These are phyloP conservation scores for Neoscelio sp. DNA, from an alignment of 2,888 invertebrate genomes.

Conservation along the genomic window DNA sequence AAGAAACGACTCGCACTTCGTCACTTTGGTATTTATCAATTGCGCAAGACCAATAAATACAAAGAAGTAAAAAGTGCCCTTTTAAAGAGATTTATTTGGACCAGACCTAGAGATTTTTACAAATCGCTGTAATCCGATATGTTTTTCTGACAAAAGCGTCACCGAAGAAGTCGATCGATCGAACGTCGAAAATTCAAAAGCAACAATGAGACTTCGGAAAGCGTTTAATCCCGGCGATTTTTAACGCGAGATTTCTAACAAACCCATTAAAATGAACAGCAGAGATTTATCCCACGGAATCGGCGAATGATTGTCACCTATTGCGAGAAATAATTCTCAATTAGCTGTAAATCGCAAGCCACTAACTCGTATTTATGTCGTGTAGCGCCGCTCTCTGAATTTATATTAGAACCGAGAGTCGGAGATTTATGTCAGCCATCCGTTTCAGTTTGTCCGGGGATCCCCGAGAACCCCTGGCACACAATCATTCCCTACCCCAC, in stretches of 20 bases:
- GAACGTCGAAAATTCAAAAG: constrained; percentile 2
- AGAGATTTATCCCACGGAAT: constrained; percentile 60
- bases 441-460: constrained; percentile 80
- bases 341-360: constrained; percentile 79
- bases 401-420: constrained; percentile 78
- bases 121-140: no score
- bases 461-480: constrained; percentile 58
- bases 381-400: constrained; percentile 73
- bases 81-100: neutral
- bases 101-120: neutral
- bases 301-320: constrained; percentile 60
- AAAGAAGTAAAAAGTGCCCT: no score
- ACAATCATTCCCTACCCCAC: constrained; percentile 64
- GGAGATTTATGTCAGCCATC: constrained; percentile 82
- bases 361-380: constrained; percentile 82
- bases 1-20: no score
- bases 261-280: constrained; percentile 49
- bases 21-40: neutral
- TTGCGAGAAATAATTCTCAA: constrained; percentile 82
- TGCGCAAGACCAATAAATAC: neutral
- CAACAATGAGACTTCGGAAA: neutral
- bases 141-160: neutral
- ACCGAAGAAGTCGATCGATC: neutral
- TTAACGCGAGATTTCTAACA: constrained; percentile 19
- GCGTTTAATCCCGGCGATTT: constrained; percentile 49